Conservation (phyloP, 92 coral and sea anemone genomes). For the Galaxea fascicularis region DNA sequence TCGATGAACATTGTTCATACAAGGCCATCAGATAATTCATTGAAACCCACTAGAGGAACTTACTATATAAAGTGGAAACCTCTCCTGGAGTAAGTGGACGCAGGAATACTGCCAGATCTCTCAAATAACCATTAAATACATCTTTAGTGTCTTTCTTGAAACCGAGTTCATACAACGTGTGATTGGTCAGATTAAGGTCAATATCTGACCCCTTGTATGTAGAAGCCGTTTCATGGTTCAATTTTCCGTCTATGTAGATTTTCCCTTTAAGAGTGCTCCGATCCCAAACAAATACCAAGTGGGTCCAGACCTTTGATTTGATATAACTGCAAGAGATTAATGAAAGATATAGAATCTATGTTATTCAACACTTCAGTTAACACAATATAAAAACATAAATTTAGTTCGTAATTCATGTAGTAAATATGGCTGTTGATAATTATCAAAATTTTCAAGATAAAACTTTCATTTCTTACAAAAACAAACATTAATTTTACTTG, state of each 20-base stretch:
- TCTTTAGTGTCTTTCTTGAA: constrained; percentile 47
- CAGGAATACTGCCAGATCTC: constrained; percentile 56
- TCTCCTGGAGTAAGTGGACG: constrained; percentile 43
- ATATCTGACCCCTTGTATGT: constrained; percentile 36
- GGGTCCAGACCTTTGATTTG: constrained; percentile 41
- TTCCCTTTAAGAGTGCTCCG: constrained; percentile 30
- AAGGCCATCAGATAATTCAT: background rate
- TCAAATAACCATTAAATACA: constrained; percentile 43
- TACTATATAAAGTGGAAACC: constrained; percentile 42
- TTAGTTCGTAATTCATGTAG: no score
- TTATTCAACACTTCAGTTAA: background rate
- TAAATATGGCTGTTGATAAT: no score
- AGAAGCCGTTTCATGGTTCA: background rate
- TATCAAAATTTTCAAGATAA: no score
- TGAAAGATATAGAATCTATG: background rate
- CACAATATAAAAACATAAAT: background rate
- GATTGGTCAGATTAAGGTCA: constrained; percentile 58
- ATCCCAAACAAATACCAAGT: constrained; percentile 59
- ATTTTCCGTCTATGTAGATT: constrained; percentile 12
- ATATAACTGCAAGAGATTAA: background rate
- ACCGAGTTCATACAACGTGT: constrained; percentile 68
- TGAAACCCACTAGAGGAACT: background rate
- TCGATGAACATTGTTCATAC: no score
- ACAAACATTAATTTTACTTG: no score
- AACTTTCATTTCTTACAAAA: no score